These are phyloP conservation scores for Oscheius myriophilus DNA, from an alignment of 2,888 invertebrate genomes.

Conservation along the genomic window DNA sequence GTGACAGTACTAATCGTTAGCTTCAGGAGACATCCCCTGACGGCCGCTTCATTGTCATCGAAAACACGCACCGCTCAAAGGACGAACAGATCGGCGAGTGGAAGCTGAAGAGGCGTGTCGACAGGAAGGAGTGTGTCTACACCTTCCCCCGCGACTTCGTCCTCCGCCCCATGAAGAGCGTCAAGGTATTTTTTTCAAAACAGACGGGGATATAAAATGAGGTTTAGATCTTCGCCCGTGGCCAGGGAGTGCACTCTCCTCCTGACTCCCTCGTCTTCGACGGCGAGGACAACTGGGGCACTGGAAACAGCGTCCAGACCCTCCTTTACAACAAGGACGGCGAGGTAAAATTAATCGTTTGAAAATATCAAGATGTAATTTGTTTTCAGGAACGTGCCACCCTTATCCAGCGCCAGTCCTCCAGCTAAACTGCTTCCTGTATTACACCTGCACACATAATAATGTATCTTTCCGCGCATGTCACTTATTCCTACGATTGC, in stretches of 20 bases:
- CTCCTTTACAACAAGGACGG: constrained; percentile 70
- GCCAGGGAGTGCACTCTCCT: constrained; percentile 65
- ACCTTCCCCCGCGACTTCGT: constrained; percentile 60
- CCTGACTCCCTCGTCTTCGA: constrained; percentile 69
- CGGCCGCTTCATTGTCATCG: constrained; percentile 73
- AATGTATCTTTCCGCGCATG: not conserved
- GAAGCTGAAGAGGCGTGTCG: constrained; percentile 71
- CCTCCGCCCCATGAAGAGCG: constrained; percentile 59
- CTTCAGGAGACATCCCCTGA: constrained; percentile 72
- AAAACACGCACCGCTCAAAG: constrained; percentile 47
- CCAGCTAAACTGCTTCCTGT: constrained; percentile 25
- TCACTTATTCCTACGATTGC: not conserved
- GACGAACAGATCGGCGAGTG: constrained; percentile 71
- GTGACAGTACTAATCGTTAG: not conserved
- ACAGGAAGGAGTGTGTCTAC: constrained; percentile 69
- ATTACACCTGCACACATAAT: constrained; percentile 4
- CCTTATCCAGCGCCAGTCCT: constrained; percentile 62
- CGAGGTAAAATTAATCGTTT: constrained; percentile 55
- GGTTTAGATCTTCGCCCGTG: constrained; percentile 67
- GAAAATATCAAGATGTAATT: not conserved
- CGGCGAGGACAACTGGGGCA: constrained; percentile 69
- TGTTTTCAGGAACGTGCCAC: constrained; percentile 66
- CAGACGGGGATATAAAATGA: not conserved
- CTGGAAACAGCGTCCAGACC: constrained; percentile 69
- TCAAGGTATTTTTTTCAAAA: constrained; percentile 47